Conservation (phyloP, 2,113 vertebrate genomes). For the Meles meles region DNA sequence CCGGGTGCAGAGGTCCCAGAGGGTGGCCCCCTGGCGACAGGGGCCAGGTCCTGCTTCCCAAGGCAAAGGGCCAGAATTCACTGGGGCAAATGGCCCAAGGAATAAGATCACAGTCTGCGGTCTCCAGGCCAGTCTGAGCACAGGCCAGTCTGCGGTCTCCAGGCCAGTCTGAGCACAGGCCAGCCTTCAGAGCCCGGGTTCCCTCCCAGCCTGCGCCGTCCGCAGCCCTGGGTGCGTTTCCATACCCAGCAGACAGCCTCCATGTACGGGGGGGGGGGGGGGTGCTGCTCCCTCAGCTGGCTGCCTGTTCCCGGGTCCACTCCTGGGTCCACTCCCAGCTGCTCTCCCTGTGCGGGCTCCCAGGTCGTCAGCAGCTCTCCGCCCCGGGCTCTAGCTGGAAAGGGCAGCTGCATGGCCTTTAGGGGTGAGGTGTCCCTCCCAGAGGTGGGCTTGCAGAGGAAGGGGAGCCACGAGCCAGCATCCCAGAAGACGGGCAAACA, state of each 20-base stretch:
- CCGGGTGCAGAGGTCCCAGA: rapidly evolving
- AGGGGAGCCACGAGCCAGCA: too few species aligned
- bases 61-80: neutral
- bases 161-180: neutral
- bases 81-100: neutral
- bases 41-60: neutral
- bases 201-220: neutral
- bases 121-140: neutral
- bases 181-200: neutral
- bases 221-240: neutral
- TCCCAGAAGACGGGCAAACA: neutral
- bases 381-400: neutral
- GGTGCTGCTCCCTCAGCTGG: rapidly evolving
- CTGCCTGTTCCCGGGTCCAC: rapidly evolving
- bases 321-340: neutral
- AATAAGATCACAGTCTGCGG: rapidly evolving
- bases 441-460: neutral
- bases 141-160: too few species aligned
- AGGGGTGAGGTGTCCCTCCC: neutral
- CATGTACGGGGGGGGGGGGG: neutral
- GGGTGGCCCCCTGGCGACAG: rapidly evolving
- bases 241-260: neutral
- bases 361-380: neutral
- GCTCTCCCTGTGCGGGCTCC: neutral
- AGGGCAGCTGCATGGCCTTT: neutral